Evolutionary conservation across 2,888 invertebrate species (phyloP), one percentile per base, ranked within the genome.

Genomic region (Philonicus albiceps): DNA sequence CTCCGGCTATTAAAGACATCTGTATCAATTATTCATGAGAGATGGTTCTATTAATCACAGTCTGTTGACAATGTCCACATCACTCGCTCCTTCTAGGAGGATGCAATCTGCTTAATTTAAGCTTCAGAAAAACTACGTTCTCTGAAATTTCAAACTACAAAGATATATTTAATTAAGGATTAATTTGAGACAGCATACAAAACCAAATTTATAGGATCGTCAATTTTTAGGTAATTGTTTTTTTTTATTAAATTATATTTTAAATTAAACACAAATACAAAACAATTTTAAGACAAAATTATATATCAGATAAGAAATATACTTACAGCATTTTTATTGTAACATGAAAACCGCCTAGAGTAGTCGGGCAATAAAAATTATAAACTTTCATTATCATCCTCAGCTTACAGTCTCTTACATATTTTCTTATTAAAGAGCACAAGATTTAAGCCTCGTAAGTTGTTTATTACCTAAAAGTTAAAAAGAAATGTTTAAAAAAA

Each of bases 51-150:
- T 78, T 78, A 78, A 78, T 78, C 78, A 78, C 78, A 78, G 78
- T 78, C 55, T 64, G 81, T 64, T 81, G 81, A 81, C 34, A 81
- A 55, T 55, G 19, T 81, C 55, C 81, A 81, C 49, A 81, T 30
- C 55, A 53, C 55, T 55, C 31, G 78, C 30, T 78, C 27, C n/a
- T 64, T 34, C n/a, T 34, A 6, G 34, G 30, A 81, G 22, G 55
- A 34, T 49, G 81, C 81, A 81, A 81, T 81, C 55, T 81, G 81
- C 31, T 81, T 81, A 49, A 81, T 55, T 81, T 81, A 53, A 49
- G 30, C 80, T 80, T 80, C 40, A 64, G 7, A 64, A 64, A 64
- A 64, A 64, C 64, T 22, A 27, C 22, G 19, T 19, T 22, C 19
- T 53, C 19, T 53, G 19, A 6, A 53, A 53, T 16, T 43, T 13